Percentiles rank a stretch among this genome's conserved stretches.
Conservation (phyloP, 2,113 vertebrate species). For the Microtus montanus region DNA sequence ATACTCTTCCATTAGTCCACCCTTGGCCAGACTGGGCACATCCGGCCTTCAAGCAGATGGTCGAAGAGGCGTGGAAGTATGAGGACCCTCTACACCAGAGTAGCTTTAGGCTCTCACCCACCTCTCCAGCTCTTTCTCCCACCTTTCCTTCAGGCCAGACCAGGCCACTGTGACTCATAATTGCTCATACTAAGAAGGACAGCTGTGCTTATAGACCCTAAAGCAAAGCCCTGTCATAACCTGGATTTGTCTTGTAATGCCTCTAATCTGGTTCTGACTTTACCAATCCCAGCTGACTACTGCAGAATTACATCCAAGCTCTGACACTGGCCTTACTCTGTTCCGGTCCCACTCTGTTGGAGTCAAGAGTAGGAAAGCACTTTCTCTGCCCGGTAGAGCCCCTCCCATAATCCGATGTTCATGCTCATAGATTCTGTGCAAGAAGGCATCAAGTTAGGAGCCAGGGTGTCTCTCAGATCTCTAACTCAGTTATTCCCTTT, state of each 20-base stretch:
- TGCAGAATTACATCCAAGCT: not conserved
- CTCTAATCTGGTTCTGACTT: slow-evolving; percentile 61
- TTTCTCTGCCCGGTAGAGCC: not conserved
- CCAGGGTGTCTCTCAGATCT: not conserved
- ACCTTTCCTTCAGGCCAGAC: not conserved
- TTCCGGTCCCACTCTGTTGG: slow-evolving; percentile 54
- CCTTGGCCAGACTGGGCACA: not conserved
- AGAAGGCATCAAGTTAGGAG: not conserved
- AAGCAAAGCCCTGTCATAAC: slow-evolving; percentile 51
- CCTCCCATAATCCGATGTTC: not conserved
- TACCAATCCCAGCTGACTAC: slow-evolving; percentile 36
- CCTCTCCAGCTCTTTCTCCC: not conserved
- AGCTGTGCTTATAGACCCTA: slow-evolving; percentile 55
- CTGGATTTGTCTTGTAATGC: slow-evolving; percentile 49
- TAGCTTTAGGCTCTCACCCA: slow-evolving; percentile 17
- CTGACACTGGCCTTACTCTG: slow-evolving; percentile 27
- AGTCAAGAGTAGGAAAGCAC: slow-evolving; percentile 14
- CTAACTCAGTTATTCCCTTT: not conserved
- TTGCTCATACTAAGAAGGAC: slow-evolving; percentile 57
- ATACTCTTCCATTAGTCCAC: not conserved
- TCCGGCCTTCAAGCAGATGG: slow-evolving; percentile 26
- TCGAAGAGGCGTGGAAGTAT: not conserved
- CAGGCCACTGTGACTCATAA: slow-evolving; percentile 34
- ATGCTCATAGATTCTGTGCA: not conserved
- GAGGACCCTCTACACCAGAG: not conserved